These are phyloP conservation scores for Hypotaenidia philippensis DNA, from an alignment of 2,797 vertebrate genomes.

Conservation along the genomic window DNA sequence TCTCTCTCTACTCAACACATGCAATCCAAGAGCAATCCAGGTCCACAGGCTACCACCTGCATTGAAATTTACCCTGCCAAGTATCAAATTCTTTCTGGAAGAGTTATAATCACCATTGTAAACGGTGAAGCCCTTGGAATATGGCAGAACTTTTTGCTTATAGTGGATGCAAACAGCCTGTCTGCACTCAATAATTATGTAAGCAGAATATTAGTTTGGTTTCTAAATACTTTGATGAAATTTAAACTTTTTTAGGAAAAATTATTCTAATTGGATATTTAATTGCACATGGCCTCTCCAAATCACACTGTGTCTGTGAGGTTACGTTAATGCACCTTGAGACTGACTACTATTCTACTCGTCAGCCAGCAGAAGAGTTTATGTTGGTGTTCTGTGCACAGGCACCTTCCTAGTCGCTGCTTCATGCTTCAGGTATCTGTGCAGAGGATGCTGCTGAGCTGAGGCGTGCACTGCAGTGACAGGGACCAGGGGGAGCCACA, in stretches of 20 bases:
- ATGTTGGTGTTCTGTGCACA: accelerated
- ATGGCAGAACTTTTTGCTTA: accelerated
- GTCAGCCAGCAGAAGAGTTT: background rate
- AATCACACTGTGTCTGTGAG: background rate
- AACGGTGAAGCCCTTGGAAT: background rate
- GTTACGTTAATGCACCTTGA: background rate
- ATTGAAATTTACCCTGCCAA: accelerated
- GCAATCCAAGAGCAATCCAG: background rate
- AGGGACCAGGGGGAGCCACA: background rate
- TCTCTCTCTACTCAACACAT: background rate
- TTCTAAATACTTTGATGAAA: background rate
- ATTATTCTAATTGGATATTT: background rate
- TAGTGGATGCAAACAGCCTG: too few species aligned
- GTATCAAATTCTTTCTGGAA: background rate
- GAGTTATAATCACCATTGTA: background rate
- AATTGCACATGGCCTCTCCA: background rate
- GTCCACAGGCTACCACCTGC: background rate
- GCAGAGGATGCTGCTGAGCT: background rate
- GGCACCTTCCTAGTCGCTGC: background rate
- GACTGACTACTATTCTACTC: background rate
- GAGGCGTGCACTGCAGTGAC: too few species aligned
- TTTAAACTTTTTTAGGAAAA: background rate
- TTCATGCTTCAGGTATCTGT: accelerated
- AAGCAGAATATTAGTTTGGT: accelerated
- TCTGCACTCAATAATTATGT: background rate